Base-by-base conservation (phyloP, 2,888 invertebrate genomes). In the Scrobipalpa atriplicella region DNA sequence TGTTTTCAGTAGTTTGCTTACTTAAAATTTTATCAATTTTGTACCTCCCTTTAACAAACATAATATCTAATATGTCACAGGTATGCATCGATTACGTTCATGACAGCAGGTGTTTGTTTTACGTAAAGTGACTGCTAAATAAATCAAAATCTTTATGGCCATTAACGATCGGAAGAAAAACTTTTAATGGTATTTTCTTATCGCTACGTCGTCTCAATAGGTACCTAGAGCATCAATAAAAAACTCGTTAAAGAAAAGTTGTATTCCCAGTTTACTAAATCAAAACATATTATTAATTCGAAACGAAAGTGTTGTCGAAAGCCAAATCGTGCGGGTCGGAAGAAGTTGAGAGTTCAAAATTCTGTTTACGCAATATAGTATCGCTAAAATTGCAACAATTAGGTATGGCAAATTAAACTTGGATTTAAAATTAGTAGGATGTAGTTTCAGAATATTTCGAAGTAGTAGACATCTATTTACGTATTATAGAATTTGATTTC, bases 241-340 rank as follows among this genome's bases (percentile, higher is more conserved):
- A 16, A 58, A n/a, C 38, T 16, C 29, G 38, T 58, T 38, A 16
- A 58, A 58, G 58, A 58, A 58, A 58, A 58, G 58, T 58, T 2
- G 58, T 1, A 16, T 16, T 38, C 9, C 58, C 16, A 58, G 58
- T 58, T 58, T 58, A 7, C 58, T 56, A 36, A 56, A 29, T 29
- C n/a, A 29, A 56, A 56, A 16, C 5, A 58, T 11, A n/a, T 47
- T 18, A 58, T 58, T 58, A n/a, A 58, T 58, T 58, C 16, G 13
- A 38, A 58, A 58, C 38, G 58, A 58, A 58, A 58, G 58, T 29
- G 58, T 9, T 58, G 36, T 58, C 58, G n/a, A 58, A 58, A 58
- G 58, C 38, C 13, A 29, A 29, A 36, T 58, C 58, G 58, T 58
- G 58, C 58, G 6, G 21, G 7, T n/a, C 29, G 58, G 29, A 58